A percentile compares a stretch with the other conserved stretches of the same genome.
Evolutionary conservation across 2,113 vertebrate genomes (phyloP).

Genomic region (Rhagologus leucostigma): DNA sequence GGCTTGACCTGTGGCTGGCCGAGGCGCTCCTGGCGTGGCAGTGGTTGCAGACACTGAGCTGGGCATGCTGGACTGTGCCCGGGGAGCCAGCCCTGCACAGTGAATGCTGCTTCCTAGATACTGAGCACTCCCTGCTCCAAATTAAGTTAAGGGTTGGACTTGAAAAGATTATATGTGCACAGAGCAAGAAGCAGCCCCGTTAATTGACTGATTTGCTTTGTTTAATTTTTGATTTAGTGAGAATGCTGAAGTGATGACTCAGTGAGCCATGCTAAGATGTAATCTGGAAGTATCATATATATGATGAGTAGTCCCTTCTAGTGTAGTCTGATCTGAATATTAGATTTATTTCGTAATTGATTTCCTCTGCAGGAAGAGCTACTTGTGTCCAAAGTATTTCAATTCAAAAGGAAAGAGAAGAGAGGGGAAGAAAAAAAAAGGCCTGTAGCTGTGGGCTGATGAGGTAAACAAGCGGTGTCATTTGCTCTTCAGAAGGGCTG

Average conservation of each 20-base stretch:
- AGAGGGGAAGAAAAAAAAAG: fast-evolving
- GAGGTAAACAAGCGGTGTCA: neutral
- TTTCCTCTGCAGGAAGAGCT: neutral
- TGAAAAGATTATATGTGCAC: neutral
- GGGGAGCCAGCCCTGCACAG: neutral
- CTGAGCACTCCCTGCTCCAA: neutral
- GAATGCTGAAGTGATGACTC: slow-evolving; percentile 36
- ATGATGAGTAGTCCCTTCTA: slow-evolving; percentile 14
- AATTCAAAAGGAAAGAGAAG: neutral
- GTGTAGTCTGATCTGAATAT: slow-evolving; percentile 29
- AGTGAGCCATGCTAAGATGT: neutral
- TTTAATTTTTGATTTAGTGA: slow-evolving; percentile 44
- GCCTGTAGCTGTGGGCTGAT: neutral
- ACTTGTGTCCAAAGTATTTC: neutral
- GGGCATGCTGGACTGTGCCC: neutral
- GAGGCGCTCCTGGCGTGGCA: neutral
- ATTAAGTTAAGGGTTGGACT: neutral
- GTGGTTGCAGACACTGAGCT: neutral
- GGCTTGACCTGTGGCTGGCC: neutral
- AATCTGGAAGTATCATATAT: slow-evolving; percentile 7
- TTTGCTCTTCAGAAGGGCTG: neutral
- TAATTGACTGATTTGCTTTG: slow-evolving; percentile 33
- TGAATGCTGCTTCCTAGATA: neutral
- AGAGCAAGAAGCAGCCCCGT: neutral
- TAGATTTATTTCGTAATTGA: slow-evolving; percentile 34